phyloP scores from a whole-genome alignment of 2,888 invertebrate species.

The Platycnemis pennipes region DNA sequence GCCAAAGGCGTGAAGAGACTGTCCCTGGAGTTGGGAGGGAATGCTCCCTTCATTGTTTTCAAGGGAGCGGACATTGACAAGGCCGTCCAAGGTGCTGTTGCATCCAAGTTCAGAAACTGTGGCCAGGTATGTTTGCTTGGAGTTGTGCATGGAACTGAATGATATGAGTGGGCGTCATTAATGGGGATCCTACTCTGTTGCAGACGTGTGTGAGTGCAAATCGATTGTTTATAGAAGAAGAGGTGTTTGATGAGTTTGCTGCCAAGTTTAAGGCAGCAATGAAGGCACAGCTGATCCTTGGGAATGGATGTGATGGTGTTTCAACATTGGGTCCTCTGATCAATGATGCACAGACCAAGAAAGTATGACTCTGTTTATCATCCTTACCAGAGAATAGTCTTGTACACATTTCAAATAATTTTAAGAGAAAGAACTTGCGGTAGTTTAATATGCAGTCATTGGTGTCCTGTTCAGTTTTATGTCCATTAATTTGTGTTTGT shows the following conservation, averaged over 20 bases:
- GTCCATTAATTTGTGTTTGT: too few species aligned
- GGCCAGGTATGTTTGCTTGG: constrained; percentile 84
- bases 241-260: constrained; percentile 90
- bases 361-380: constrained; percentile 79
- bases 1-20: constrained; percentile 93
- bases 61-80: constrained; percentile 92
- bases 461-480: too few species aligned
- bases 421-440: too few species aligned
- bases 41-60: constrained; percentile 99
- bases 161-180: not conserved
- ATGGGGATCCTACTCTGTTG: constrained; percentile 69
- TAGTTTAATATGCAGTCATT: not conserved
- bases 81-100: constrained; percentile 93
- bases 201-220: constrained; percentile 98
- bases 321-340: constrained; percentile 95
- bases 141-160: constrained; percentile 27
- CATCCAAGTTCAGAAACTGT: constrained; percentile 96
- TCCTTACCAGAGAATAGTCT: too few species aligned
- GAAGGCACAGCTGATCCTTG: constrained; percentile 85
- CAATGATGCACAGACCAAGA: constrained; percentile 90
- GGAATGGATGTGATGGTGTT: constrained; percentile 87
- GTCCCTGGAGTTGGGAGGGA: constrained; percentile 97
- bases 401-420: too few species aligned
- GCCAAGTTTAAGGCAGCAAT: constrained; percentile 86
- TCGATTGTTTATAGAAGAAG: constrained; percentile 90